Evolutionary conservation across 2,113 vertebrate species (phyloP).

Genomic region (Eptatretus burgeri): DNA sequence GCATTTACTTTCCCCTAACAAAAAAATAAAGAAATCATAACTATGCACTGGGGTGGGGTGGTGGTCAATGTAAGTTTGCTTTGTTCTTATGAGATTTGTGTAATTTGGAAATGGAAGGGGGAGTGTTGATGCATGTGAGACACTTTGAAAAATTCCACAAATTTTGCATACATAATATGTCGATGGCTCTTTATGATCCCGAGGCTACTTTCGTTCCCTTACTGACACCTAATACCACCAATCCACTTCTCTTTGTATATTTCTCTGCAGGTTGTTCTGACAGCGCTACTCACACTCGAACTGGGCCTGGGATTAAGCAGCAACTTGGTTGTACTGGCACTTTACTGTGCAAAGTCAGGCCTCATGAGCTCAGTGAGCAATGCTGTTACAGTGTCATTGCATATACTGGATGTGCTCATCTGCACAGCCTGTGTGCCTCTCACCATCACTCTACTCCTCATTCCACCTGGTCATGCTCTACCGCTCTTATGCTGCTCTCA

Average conservation of each 20-base stretch:
- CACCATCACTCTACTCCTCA: constrained; percentile 65
- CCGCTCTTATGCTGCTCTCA: constrained; percentile 90
- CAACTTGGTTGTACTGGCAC: constrained; percentile 83
- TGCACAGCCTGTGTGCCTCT: constrained; percentile 88
- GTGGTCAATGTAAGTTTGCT: too few species aligned
- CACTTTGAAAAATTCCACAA: too few species aligned
- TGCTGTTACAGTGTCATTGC: constrained; percentile 94
- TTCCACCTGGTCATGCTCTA: constrained; percentile 54
- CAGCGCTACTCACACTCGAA: constrained; percentile 83
- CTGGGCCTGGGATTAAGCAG: constrained; percentile 85
- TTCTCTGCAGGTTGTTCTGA: constrained; percentile 47
- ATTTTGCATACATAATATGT: too few species aligned
- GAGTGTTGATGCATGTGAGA: too few species aligned
- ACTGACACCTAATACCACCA: too few species aligned
- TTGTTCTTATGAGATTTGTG: too few species aligned
- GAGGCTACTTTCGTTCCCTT: too few species aligned
- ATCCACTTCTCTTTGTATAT: background rate
- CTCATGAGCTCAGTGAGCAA: constrained; percentile 97
- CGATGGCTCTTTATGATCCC: too few species aligned
- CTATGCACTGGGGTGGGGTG: too few species aligned
- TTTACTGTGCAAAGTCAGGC: constrained; percentile 99
- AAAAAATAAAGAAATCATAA: too few species aligned
- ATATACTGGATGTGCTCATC: constrained; percentile 75
- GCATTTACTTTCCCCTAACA: too few species aligned
- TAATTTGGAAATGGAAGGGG: background rate